Conservation (phyloP, 1,140 invertebrate genomes). For the Bombus terrestris region DNA sequence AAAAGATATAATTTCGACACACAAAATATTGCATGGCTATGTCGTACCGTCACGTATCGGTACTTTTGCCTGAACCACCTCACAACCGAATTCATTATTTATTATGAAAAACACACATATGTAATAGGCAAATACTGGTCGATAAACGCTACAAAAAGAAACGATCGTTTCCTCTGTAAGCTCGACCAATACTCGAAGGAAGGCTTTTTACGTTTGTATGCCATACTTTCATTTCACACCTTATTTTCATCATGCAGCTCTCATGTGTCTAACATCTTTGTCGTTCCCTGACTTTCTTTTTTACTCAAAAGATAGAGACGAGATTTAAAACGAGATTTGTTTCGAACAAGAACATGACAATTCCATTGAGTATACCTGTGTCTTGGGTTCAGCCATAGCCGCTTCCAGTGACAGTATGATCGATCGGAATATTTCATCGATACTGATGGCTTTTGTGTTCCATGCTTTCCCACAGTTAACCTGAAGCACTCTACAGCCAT, state of each 20-base stretch:
- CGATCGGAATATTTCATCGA: constrained; percentile 85
- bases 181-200: background rate
- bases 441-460: constrained; percentile 85
- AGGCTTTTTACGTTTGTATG: background rate
- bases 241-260: background rate
- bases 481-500: constrained; percentile 84
- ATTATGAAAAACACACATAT: too few relatives aligned
- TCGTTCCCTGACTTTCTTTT: too few relatives aligned
- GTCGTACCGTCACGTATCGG: too few relatives aligned
- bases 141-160: too few relatives aligned
- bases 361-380: constrained; percentile 81
- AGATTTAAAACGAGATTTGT: too few relatives aligned
- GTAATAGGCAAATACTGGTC: too few relatives aligned
- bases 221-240: background rate
- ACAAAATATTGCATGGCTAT: too few relatives aligned
- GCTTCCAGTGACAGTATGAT: constrained; percentile 85
- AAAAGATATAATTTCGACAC: too few relatives aligned
- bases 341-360: too few relatives aligned
- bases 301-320: too few relatives aligned
- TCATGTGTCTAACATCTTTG: background rate
- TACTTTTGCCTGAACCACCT: too few relatives aligned
- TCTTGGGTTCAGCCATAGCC: constrained; percentile 85
- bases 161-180: background rate
- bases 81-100: too few relatives aligned
- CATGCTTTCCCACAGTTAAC: constrained; percentile 85